A percentile compares a stretch with the other conserved stretches of the same genome.
Conservation (phyloP, 2,797 vertebrate species). For the Coilia nasus region DNA sequence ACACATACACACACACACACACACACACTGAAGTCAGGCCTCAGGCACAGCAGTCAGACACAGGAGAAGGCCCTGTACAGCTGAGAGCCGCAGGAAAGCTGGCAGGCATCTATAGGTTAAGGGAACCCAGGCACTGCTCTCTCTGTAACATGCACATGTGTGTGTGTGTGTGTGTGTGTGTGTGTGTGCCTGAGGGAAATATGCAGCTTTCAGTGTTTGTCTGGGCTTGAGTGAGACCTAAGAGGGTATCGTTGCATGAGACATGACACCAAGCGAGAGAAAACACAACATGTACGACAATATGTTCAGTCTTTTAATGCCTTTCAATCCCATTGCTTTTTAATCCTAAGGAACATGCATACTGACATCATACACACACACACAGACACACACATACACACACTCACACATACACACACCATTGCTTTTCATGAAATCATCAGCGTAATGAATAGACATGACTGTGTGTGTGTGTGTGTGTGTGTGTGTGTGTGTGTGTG, state of each 20-base stretch:
- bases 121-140: background rate
- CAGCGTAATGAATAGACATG: no score
- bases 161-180: background rate
- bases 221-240: background rate
- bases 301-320: background rate
- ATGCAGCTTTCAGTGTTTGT: background rate
- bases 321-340: background rate
- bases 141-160: no score
- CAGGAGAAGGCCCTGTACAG: background rate
- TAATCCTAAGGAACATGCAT: background rate
- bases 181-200: background rate
- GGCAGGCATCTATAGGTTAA: background rate
- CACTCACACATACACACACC: background rate
- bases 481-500: no score
- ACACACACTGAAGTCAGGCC: no score
- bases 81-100: background rate
- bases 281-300: background rate
- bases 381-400: conserved; percentile 15
- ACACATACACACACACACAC: no score
- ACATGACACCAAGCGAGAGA: background rate
- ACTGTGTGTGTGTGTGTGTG: no score
- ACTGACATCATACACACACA: background rate
- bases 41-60: background rate
- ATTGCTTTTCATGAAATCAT: no score
- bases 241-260: background rate